A percentile compares a stretch with the other conserved stretches of the same genome.
Conservation (phyloP, 1,140 invertebrate genomes). For the Achatina immaculata region DNA sequence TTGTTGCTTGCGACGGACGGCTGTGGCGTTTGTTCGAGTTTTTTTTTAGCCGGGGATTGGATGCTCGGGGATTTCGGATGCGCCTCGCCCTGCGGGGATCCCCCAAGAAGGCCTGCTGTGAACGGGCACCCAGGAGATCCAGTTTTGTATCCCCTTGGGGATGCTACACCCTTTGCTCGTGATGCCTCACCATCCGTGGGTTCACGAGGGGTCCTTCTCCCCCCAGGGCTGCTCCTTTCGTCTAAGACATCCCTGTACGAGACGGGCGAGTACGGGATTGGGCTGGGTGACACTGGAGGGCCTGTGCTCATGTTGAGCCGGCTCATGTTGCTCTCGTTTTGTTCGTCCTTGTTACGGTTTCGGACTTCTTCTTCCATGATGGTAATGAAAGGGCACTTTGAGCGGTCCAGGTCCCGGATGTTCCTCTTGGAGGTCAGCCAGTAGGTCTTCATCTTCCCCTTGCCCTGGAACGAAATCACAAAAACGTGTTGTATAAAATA, state of each 20-base stretch:
- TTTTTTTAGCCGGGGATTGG: not conserved
- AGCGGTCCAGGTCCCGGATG: constrained; percentile 27
- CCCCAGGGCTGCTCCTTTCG: constrained; percentile 17
- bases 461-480: constrained; percentile 60
- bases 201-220: not conserved
- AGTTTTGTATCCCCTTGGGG: not conserved
- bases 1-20: not conserved
- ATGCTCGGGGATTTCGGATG: not conserved
- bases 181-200: not conserved
- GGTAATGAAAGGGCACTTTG: constrained; percentile 52
- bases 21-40: not conserved
- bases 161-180: not conserved
- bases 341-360: constrained; percentile 32
- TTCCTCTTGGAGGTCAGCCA: constrained; percentile 68
- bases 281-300: constrained; percentile 19
- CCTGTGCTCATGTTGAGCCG: not conserved
- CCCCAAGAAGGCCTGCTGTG: not conserved
- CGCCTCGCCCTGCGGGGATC: not conserved
- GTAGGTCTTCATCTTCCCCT: constrained; percentile 93
- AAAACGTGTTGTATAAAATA: not conserved
- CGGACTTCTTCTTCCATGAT: constrained; percentile 51
- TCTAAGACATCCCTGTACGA: constrained; percentile 56
- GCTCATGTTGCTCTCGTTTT: not conserved
- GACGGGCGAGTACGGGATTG: constrained; percentile 59
- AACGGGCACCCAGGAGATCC: constrained; percentile 10